Base-by-base conservation (phyloP, 2,113 vertebrate genomes). In the Tetrax tetrax region DNA sequence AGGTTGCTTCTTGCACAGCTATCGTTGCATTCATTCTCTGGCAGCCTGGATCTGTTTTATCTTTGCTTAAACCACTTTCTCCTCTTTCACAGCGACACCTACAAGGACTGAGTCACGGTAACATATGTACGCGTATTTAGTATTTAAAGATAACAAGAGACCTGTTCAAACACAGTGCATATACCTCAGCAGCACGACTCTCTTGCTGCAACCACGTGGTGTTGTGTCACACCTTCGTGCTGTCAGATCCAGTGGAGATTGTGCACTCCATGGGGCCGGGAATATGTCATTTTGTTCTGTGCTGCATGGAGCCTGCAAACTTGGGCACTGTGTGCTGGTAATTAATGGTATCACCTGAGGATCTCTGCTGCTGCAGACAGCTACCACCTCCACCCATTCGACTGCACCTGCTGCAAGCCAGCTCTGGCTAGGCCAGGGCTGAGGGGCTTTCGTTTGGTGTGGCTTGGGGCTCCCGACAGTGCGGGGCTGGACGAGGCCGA, bases 271-370 rank as follows among this genome's bases (percentile, higher is more conserved):
- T 41, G 25, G 24, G 37, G 65, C 43, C 56, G 38, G 18, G 48
- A 79, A 33, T 24, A 28, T 18, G 21, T 14, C 33, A 38, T 35
- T 72, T 38, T 31, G 16, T 21, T 45, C 43, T 2, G 24, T 0
- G 0, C 17, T 8, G 38, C 57, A 33, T 0, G 3, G 19, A 71
- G 22, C 15, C 56, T 6, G 50, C 43, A 31, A 12, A 56, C 28
- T 14, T 16, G 7, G 12, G 17, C 68, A 43, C 22, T 2, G 1
- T 4, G 21, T 8, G 1, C 24, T 1, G 28, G 11, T 4, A 41
- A 69, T 22, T 33, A 33, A 4, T 0, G 20, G 6, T 8, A 74
- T 14, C 23, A 28, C 1, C 17, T 1, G 45, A n/a, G 3, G 5
- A 31, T 12, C n/a, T 15, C 41, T 10, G 41, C 9, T 3, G 47